Evolutionary conservation across 2,888 invertebrate genomes (phyloP), one percentile per base, ranked within the genome.

Genomic region (Zele albiditarsus): DNA sequence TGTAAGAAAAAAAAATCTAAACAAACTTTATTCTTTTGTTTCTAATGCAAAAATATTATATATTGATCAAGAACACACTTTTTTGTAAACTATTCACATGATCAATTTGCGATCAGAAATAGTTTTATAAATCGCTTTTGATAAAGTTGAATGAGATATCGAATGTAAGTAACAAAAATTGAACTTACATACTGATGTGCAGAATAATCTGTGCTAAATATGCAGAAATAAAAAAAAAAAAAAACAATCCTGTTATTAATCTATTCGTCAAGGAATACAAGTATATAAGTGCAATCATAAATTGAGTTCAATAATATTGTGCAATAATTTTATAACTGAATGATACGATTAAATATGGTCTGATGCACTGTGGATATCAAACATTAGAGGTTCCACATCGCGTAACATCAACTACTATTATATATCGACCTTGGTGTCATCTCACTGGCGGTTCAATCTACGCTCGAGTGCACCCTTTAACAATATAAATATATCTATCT

Each of bases 361-460:
- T 20, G 4, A 53, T 53, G n/a, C 16, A 53, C 53, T n/a, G 23
- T 20, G 23, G 38, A n/a, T 20, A 53, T 20, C 8, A 53, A 23
- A 53, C 20, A 20, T 6, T 20, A 66, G 27, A 66, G 1, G 31
- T 46, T 66, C 16, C 25, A 66, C 14, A 5, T 25, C 14, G 31
- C 20, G 27, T n/a, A 28, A 28, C 12, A 53, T 46, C 4, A 46
- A 66, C 28, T 16, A 57, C 38, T 38, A 38, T 33, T 38, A 23
- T 33, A 4, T 38, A 31, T 53, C 31, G 68, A 16, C 68, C 68
- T 68, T 68, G 68, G 53, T 53, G 68, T 68, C 68, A 68, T 28
- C 38, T 66, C 25, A 53, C 49, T 31, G 53, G 68, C 14, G 33
- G 23, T 68, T 68, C 27, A 46, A 46, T 68, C 5, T 14, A 68